Base-by-base conservation (phyloP, 2,797 vertebrate species). In the Phrynocephalus vlangalii region DNA sequence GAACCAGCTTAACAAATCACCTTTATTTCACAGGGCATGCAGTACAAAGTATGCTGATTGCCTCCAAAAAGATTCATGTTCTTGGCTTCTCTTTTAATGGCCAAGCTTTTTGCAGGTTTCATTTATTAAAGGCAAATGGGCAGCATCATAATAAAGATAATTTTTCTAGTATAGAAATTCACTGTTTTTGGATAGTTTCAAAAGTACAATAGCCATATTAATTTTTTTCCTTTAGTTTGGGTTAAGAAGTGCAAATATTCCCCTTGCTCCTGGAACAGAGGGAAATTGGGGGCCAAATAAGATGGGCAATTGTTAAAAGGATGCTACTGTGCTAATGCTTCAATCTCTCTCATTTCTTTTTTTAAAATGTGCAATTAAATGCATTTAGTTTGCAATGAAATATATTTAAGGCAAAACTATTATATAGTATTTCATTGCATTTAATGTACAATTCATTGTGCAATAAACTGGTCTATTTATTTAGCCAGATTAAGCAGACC, bases 1-100 rank as follows among this genome's bases (percentile, higher is more conserved):
- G 24, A 71, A 78, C 52, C 48, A 82, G 24, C 33, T 90, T 85
- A 87, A 76, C 52, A 33, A 77, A 48, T 24, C n/a, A 77, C 3
- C 38, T 71, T 84, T 76, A 11, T 84, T 77, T 84, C n/a, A 77
- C 38, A 71, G 11, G 52, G 48, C 22, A 68, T 30, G 38, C 3
- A 44, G 38, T 44, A 81, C 28, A 56, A 18, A 80, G 68, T 48
- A 67, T 76, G 26, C n/a, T 81, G 33, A 26, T 18, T 76, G 28
- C 10, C 15, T 56, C n/a, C 73, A 67, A 71, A 83, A 83, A 73
- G 52, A 18, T 38, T 11, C 1, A 26, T 75, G n/a, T 44, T 72
- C 63, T 78, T 52, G 67, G n/a, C 33, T 79, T 68, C 56, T 66
- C n/a, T 79, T 73, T 38, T 83, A 83, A 66, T 50, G 26, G 82